phyloP scores from a whole-genome alignment of 2,113 vertebrate genomes.

The Mixornis gularis region DNA sequence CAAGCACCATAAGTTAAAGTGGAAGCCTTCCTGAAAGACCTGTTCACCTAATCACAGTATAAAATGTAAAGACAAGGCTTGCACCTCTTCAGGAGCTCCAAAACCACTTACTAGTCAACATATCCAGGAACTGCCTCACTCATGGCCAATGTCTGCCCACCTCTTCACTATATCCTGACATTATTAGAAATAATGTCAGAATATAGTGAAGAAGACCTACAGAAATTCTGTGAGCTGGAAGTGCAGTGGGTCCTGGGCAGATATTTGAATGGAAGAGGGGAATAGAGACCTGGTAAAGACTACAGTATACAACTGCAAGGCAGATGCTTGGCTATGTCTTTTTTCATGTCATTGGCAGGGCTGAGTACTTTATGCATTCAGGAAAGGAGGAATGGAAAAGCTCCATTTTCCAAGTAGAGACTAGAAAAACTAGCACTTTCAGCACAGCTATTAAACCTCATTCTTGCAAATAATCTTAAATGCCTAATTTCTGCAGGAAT shows the following conservation, averaged over 20 bases:
- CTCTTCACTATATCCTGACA: background rate
- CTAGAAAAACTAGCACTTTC: background rate
- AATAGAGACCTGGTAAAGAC: background rate
- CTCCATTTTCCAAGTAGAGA: background rate
- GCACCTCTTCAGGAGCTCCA: background rate
- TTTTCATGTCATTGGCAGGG: background rate
- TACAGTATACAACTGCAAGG: background rate
- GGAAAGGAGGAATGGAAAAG: background rate
- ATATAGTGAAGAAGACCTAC: background rate
- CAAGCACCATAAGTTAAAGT: background rate
- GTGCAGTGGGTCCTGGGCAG: background rate
- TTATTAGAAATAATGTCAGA: background rate
- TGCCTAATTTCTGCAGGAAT: background rate
- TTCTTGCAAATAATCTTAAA: background rate
- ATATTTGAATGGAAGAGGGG: background rate
- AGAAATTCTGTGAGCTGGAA: background rate
- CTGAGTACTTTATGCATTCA: background rate
- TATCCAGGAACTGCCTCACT: background rate
- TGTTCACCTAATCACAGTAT: background rate
- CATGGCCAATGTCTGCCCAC: accelerated
- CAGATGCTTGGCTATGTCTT: background rate
- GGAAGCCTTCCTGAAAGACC: background rate
- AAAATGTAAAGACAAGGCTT: background rate
- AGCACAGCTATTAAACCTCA: background rate
- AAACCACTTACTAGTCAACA: background rate